Percentiles rank a stretch among this genome's conserved stretches.
Conservation (phyloP, 2,888 invertebrate species). For the Pecten maximus region DNA sequence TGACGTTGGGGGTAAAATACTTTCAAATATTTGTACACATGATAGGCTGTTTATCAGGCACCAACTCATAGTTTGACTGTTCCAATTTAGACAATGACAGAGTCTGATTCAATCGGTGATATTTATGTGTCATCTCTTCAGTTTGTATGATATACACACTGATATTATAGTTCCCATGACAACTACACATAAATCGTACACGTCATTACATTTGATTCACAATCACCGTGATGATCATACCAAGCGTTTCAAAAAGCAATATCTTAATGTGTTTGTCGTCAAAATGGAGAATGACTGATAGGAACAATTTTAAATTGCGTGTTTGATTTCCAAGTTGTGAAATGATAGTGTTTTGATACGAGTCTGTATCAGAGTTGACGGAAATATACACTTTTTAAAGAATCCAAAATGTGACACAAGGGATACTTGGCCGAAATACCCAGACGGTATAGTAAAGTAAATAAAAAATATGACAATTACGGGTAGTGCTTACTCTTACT, state of each 20-base stretch:
- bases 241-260: not conserved
- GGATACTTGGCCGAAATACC: too few species aligned
- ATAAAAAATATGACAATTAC: too few species aligned
- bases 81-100: not conserved
- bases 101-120: not conserved
- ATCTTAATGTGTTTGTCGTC: not conserved
- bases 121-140: not conserved
- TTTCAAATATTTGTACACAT: not conserved
- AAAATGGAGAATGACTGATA: not conserved
- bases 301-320: too few species aligned
- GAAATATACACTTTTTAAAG: too few species aligned
- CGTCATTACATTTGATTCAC: not conserved
- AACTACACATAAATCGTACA: not conserved
- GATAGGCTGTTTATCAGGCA: not conserved
- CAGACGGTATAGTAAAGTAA: too few species aligned
- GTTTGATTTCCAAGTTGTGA: too few species aligned
- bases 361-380: too few species aligned
- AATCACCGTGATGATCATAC: not conserved
- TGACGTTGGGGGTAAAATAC: not conserved
- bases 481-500: too few species aligned
- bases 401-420: too few species aligned
- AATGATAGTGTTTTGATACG: too few species aligned
- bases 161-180: not conserved
- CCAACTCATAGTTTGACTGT: not conserved
- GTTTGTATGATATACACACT: not conserved